phyloP scores from a whole-genome alignment of 2,888 invertebrate genomes.

The Cabera pusaria region DNA sequence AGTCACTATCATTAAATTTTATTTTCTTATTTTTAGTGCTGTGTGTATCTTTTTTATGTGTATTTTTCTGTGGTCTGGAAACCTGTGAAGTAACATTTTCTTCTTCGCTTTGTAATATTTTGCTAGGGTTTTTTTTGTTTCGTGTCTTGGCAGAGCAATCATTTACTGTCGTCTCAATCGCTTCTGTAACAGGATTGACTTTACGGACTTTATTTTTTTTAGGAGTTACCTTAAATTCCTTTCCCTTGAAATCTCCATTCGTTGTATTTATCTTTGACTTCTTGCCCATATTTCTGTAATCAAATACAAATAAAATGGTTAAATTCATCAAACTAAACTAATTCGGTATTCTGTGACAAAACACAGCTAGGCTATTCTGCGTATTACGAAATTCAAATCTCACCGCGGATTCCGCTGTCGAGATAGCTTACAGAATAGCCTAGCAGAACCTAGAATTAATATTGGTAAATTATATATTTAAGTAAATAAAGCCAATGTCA shows the following conservation, averaged over 20 bases:
- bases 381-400: too few species aligned
- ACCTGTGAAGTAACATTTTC: neutral
- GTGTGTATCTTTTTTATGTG: slow-evolving; percentile 26
- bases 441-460: too few species aligned
- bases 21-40: slow-evolving; percentile 35
- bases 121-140: neutral
- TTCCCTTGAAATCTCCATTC: slow-evolving; percentile 6
- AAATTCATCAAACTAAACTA: too few species aligned
- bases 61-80: too few species aligned
- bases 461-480: too few species aligned
- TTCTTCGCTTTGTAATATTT: slow-evolving; percentile 2
- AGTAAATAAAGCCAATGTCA: too few species aligned
- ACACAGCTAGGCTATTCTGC: too few species aligned
- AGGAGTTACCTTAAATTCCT: too few species aligned
- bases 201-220: slow-evolving; percentile 1
- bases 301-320: neutral
- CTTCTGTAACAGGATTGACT: neutral
- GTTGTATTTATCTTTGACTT: neutral
- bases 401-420: too few species aligned
- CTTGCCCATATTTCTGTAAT: slow-evolving; percentile 15
- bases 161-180: too few species aligned
- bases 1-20: slow-evolving; percentile 38
- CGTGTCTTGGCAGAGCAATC: neutral
- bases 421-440: too few species aligned
- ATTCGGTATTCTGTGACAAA: too few species aligned